Evolutionary conservation across 2,797 vertebrate species (phyloP), one percentile per base, ranked within the genome.

Genomic region (Lateolabrax maculatus): DNA sequence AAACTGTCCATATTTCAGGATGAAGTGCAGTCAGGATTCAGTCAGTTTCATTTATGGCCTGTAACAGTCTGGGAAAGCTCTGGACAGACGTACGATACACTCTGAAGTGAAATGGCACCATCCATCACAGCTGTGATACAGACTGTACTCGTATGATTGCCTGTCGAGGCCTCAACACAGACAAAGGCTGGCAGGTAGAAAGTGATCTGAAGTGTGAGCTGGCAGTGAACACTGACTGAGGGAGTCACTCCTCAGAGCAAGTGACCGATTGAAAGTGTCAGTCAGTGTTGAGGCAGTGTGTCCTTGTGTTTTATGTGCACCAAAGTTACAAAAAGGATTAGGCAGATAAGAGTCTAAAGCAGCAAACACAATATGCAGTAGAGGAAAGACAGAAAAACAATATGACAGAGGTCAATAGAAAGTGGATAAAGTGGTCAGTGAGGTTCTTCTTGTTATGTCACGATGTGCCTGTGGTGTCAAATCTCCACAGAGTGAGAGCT

Each of bases 41-140:
- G n/a, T n/a, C n/a, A n/a, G n/a, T n/a, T n/a, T n/a, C n/a, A n/a
- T n/a, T n/a, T n/a, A n/a, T n/a, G n/a, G n/a, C n/a, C n/a, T n/a
- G n/a, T 41, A 44, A 56, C 67, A 57, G 60, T 60, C 43, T 60
- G 44, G 44, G 16, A 41, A 37, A 21, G 31, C 44, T 71, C 25
- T 12, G 27, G 39, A 34, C 16, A 27, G 15, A 34, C 13, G 27
- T 6, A 48, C n/a, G 15, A 18, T 9, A 13, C 6, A 31, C 16
- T 37, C 16, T n/a, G 21, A 25, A 37, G 41, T n/a, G 11, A 21
- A 37, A 37, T 58, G 52, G 49, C 52, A 41, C 18, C 34, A 49
- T 66, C 41, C 53, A 51, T 58, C 62, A 49, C 53, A 9, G 72
- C 43, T 57, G 52, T 49, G 52, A 74, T n/a, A 36, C 49, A n/a